Base-by-base conservation (phyloP, 2,888 invertebrate species). In the Mantis religiosa region DNA sequence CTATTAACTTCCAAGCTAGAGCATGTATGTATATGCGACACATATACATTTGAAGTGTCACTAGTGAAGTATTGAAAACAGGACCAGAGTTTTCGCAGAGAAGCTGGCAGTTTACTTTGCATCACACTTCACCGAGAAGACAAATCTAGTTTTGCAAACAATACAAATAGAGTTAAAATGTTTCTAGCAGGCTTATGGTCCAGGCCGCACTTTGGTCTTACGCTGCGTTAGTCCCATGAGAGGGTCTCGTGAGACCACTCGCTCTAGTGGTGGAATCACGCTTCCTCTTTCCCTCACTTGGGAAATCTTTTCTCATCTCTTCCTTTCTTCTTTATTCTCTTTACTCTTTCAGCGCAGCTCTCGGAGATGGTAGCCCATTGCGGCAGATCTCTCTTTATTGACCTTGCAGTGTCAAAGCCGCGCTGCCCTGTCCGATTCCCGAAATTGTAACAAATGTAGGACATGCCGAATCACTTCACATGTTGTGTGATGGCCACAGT, bases 171-270 rank as follows among this genome's bases (percentile, higher is more conserved):
- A 20, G 54, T 71, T 71, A 71, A 71, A 71, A 71, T 71, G 54
- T 71, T 71, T 71, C 54, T 20, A 54, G 54, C 54, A 20, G 6
- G n/a, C 27, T 87, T 87, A 82, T 87, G 82, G 87, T 82, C 12
- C 27, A 85, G 86, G 71, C 20, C 20, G 71, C 27, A 30, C n/a
- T 81, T 82, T 28, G 27, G 25, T 87, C 82, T 87, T 87, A 25
- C 54, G 54, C 34, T 82, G 84, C 28, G 27, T 86, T 41, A 20
- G 81, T 82, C 82, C 82, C 87, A 87, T 14, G 85, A 71, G 71
- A 86, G 71, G 9, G 85, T 86, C 85, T 86, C 86, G 27, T 87
- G 87, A 87, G 87, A 82, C 87, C 87, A 34, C 82, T 87, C 85
- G 34, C 30, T 30, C 28, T 25, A 81, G 41, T 54, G 28, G 9